Evolutionary conservation across 2,888 invertebrate genomes (phyloP), one percentile per base, ranked within the genome.

Genomic region (Ferdinandea cuprea): DNA sequence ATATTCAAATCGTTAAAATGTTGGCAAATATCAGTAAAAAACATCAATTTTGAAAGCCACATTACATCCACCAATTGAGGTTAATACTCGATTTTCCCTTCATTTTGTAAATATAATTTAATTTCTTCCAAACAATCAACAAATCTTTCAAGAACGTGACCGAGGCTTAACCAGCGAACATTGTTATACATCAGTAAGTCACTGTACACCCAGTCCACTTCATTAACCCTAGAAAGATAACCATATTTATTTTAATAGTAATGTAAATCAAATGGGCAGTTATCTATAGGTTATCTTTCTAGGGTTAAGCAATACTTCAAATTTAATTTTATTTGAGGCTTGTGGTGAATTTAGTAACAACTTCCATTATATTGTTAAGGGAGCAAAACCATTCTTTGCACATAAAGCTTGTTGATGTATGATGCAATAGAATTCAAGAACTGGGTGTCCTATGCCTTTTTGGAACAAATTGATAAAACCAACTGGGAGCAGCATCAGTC

Each of bases 291-390:
- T n/a, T n/a, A n/a, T n/a, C n/a, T n/a, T n/a, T n/a, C n/a, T n/a
- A n/a, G n/a, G n/a, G n/a, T n/a, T n/a, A n/a, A n/a, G 58, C 58
- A 25, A 40, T 25, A 58, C 58, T 58, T 58, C 13, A 58, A 56
- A 56, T 56, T 37, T 56, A 3, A 35, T 3, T 35, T 56, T 56
- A 37, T 56, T 37, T 56, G 37, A 58, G 58, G 40, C 40, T 58
- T 40, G 58, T 56, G 19, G 37, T 21, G 1, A 19, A 3, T 42
- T 58, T 58, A 42, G 58, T 58, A 42, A 42, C 42, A 48, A n/a
- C n/a, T n/a, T n/a, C n/a, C n/a, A n/a, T n/a, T n/a, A n/a, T n/a
- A n/a, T n/a, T n/a, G n/a, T n/a, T n/a, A n/a, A n/a, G n/a, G n/a
- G n/a, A n/a, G n/a, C n/a, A n/a, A n/a, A n/a, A n/a, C n/a, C n/a